Evolutionary conservation across 2,888 invertebrate genomes (phyloP).

Genomic region (Ariolimax columbianus): DNA sequence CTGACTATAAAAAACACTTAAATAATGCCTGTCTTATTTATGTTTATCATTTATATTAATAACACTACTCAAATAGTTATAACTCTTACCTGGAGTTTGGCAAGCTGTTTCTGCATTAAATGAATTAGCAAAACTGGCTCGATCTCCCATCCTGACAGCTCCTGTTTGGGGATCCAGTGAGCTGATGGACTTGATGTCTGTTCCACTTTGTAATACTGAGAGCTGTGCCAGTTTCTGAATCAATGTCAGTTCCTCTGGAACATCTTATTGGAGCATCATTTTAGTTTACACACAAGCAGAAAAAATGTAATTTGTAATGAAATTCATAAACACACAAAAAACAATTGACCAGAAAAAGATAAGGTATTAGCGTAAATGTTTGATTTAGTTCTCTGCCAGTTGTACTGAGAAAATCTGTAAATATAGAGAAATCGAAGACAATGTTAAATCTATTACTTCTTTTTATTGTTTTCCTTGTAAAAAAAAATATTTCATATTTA

Average conservation of each 20-base stretch:
- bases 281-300: too few species aligned
- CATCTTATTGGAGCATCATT: conserved; percentile 11
- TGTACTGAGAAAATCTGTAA: too few species aligned
- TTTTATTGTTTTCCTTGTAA: too few species aligned
- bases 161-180: conserved; percentile 72
- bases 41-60: not conserved
- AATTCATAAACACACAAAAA: too few species aligned
- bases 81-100: not conserved
- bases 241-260: conserved; percentile 57
- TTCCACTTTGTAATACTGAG: conserved; percentile 65
- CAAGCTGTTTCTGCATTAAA: not conserved
- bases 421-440: too few species aligned
- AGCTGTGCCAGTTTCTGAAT: conserved; percentile 71
- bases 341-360: too few species aligned
- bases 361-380: too few species aligned
- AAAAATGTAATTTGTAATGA: too few species aligned
- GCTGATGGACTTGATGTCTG: conserved; percentile 56
- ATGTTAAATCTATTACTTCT: too few species aligned
- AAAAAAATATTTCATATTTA: too few species aligned
- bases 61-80: not conserved
- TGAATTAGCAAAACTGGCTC: not conserved
- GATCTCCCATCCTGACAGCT: conserved; percentile 51
- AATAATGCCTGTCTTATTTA: not conserved
- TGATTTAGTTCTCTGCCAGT: too few species aligned
- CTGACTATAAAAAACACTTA: too few species aligned